Base-by-base conservation (phyloP, 2,888 invertebrate species). In the Alviniconcha strummeri region DNA sequence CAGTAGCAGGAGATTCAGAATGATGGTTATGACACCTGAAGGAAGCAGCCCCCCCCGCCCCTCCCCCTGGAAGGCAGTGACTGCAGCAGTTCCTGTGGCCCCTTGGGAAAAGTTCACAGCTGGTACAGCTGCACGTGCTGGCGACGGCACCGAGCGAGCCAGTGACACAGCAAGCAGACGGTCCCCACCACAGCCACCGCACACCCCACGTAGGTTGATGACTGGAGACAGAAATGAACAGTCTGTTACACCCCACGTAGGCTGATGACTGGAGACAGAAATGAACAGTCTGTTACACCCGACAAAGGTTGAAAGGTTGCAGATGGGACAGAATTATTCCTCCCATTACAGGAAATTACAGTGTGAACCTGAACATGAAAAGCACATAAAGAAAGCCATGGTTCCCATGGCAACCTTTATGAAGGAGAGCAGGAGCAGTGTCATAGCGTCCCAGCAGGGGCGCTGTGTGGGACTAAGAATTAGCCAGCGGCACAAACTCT, bases 181-280 rank as follows among this genome's bases (percentile, higher is more conserved):
- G 85, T 83, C 9, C 80, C 83, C 19, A 80, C 17, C 1, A 74
- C 74, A 57, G 86, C 85, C 56, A 86, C 83, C 5, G 81, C 52
- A 13, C 83, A 17, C 0, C 86, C 87, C 15, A 85, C 36, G 36
- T 83, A 72, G 78, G 80, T 85, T 6, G 87, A 85, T 5, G 86
- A 60, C 84, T 85, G 83, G 11, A 84, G 84, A 19, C 60, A 69
- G 64, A 67, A 71, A 74, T 75, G 74, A 76, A 15, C 3, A 64
- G 13, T 56, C 69, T 52, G 15, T 36, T 36, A 64, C 9, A 64
- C 64, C 64, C 64, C 64, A 64, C 11, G 15, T 4, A 64, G 78
- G 80, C 84, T 6, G 87, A 85, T 5, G 86, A 60, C 84, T 85
- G 83, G 11, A 84, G 84, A 19, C 60, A 69, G 64, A 67, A 71